Percentiles rank a stretch among this genome's conserved stretches.
Conservation (phyloP, 92 coral and sea anemone species). For the Zoanthus sansibaricus region DNA sequence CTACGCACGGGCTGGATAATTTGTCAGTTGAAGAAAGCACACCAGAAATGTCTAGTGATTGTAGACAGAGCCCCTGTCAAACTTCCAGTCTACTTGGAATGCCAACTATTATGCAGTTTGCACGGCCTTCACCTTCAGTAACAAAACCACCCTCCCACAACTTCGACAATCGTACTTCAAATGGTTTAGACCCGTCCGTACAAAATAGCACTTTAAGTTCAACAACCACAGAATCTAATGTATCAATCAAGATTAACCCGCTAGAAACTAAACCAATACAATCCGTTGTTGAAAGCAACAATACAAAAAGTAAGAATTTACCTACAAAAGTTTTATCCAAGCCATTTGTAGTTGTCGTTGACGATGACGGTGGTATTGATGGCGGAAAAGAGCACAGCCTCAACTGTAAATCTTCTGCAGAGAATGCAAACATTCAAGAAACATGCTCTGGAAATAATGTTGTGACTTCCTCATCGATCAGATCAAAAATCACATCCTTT, state of each 20-base stretch:
- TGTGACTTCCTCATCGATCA: background rate
- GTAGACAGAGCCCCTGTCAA: conserved; percentile 40
- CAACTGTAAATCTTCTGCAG: background rate
- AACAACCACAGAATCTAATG: background rate
- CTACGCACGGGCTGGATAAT: conserved; percentile 60
- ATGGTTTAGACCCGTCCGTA: background rate
- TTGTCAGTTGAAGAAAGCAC: conserved; percentile 30
- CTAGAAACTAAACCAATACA: background rate
- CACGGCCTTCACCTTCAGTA: conserved; percentile 21
- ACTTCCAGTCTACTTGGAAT: conserved; percentile 8
- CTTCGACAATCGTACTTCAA: background rate
- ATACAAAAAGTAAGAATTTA: background rate
- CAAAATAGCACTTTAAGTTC: background rate
- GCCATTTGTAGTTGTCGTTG: conserved; percentile 17
- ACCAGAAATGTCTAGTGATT: conserved; percentile 1
- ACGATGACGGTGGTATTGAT: background rate
- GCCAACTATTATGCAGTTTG: conserved; percentile 47
- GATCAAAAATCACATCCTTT: background rate
- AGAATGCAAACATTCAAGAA: background rate
- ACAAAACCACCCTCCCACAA: background rate
- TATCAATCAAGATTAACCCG: background rate
- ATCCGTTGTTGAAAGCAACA: background rate
- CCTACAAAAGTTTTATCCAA: conserved; percentile 13
- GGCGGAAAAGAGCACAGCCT: background rate
- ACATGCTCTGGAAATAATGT: background rate